phyloP scores from a whole-genome alignment of 1,140 invertebrate species.

The Ericerus pela region DNA sequence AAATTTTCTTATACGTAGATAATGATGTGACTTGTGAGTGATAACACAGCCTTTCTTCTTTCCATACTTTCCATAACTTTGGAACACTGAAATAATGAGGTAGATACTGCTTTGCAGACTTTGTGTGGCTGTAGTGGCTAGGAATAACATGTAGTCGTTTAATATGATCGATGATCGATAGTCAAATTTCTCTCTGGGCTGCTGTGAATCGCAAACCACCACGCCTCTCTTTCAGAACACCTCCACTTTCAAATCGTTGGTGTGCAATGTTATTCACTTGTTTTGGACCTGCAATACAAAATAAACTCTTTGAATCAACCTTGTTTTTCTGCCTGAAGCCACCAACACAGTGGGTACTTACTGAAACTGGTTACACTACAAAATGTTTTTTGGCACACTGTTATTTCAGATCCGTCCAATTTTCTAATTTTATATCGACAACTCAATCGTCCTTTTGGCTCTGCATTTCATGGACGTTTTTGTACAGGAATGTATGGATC shows the following conservation, averaged over 20 bases:
- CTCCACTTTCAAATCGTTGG: background rate
- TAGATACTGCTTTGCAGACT: conserved; percentile 6
- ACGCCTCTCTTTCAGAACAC: background rate
- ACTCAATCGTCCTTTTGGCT: background rate
- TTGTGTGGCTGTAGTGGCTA: background rate
- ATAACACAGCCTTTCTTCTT: background rate
- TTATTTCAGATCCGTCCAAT: background rate
- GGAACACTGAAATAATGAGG: background rate
- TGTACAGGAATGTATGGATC: background rate
- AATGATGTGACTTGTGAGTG: background rate
- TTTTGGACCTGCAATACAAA: background rate
- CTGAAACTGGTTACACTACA: background rate
- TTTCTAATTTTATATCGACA: background rate
- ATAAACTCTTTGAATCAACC: background rate
- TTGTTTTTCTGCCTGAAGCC: background rate
- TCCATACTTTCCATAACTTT: background rate
- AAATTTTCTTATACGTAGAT: conserved; percentile 10
- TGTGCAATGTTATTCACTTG: background rate
- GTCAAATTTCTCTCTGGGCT: background rate
- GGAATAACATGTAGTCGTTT: background rate
- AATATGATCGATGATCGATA: background rate
- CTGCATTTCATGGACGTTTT: background rate
- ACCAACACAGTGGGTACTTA: background rate
- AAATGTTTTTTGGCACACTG: background rate
- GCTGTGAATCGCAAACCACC: background rate